phyloP scores from a whole-genome alignment of 2,113 vertebrate species.

The Campylomormyrus tamandua region DNA sequence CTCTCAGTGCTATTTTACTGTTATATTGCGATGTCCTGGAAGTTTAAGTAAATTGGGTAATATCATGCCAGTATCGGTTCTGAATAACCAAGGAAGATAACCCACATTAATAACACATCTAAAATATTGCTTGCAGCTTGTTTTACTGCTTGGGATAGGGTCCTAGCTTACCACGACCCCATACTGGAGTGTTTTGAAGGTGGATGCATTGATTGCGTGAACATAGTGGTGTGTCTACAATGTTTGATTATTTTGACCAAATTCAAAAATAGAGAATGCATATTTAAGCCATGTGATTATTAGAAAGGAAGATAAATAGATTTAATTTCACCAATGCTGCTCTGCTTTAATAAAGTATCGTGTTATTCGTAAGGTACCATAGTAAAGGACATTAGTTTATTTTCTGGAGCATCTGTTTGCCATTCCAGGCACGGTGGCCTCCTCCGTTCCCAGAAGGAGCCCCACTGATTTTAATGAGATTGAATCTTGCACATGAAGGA shows the following conservation, averaged over 20 bases:
- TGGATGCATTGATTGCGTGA: neutral
- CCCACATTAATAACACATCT: neutral
- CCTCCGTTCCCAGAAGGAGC: neutral
- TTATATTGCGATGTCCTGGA: neutral
- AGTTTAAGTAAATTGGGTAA: neutral
- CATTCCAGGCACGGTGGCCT: neutral
- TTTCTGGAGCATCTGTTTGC: neutral
- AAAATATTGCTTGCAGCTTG: neutral
- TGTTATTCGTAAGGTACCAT: neutral
- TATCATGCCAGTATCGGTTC: neutral
- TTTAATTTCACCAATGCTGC: neutral
- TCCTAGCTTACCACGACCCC: neutral
- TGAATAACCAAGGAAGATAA: neutral
- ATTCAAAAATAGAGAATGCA: neutral
- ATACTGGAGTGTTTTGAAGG: neutral
- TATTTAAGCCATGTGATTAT: neutral
- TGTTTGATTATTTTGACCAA: neutral
- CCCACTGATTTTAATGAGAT: constrained; percentile 17
- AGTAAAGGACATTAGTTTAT: neutral
- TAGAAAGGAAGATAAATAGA: neutral
- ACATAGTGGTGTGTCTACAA: neutral
- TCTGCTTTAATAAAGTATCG: neutral
- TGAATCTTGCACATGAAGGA: constrained; percentile 5
- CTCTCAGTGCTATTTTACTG: neutral
- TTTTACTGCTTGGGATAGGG: neutral